Evolutionary conservation across 2,797 vertebrate genomes (phyloP), one percentile per base, ranked within the genome.

Genomic region (Hypotaenidia okinawae): DNA sequence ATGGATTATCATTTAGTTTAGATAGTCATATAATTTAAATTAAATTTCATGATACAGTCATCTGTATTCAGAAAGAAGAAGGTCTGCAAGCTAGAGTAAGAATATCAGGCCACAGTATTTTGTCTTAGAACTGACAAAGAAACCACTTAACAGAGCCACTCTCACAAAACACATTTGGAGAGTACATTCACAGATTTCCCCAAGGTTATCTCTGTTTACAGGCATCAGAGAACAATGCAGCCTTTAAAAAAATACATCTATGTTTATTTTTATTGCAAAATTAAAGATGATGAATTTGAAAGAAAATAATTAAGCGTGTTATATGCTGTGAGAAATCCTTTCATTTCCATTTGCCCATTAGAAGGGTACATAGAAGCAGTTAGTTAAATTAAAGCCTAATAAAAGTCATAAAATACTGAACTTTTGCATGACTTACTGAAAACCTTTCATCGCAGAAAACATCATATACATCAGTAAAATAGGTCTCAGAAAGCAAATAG

Each of bases 161-260:
- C 68, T 62, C 66, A 83, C 81, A 87, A n/a, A 87, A 55, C 64
- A 43, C 70, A 66, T 67, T 76, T 45, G 14, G 61, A 57, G 76
- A 87, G 69, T 3, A 72, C 54, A 18, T 73, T 69, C 55, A 61
- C 45, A 74, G 55, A 37, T 67, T 83, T 91, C 81, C 70, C 84
- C 92, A 95, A 95, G 94, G 94, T 96, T 97, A 95, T 93, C 90
- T 92, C 51, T 95, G 78, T 64, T 93, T 95, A 81, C 95, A 95
- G 88, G 63, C 81, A 21, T 4, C 12, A 7, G 57, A 90, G 90
- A 94, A 94, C 93, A 96, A 95, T 92, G 75, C 77, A 87, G 64
- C 37, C 51, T 81, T 84, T 22, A 18, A 28, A 52, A 84, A 74
- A 69, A n/a, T 2, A 23, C 24, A 47, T 47, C 68, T 77, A 7